Conservation (phyloP, 2,113 vertebrate species). For the Crypturellus undulatus region DNA sequence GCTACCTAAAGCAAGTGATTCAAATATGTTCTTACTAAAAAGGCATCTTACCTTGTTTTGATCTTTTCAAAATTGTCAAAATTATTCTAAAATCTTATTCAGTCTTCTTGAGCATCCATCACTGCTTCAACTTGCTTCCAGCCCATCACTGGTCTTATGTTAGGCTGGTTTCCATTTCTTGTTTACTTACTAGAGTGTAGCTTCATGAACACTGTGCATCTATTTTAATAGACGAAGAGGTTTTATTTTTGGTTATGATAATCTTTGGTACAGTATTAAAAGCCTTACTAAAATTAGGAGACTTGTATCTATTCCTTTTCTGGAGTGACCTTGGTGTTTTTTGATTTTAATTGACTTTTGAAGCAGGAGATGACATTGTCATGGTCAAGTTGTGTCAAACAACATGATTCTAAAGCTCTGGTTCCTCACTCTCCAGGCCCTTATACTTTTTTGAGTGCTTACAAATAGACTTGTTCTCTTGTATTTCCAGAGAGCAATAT, state of each 20-base stretch:
- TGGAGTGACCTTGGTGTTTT: neutral
- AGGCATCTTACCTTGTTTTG: accelerated
- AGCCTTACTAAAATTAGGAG: neutral
- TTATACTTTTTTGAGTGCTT: neutral
- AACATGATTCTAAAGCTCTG: neutral
- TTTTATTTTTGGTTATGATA: neutral
- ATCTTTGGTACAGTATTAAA: neutral
- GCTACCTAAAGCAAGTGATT: neutral
- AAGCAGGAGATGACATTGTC: neutral
- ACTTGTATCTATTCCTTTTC: neutral
- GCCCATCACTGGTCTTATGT: accelerated
- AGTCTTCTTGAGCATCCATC: neutral
- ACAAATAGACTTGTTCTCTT: neutral
- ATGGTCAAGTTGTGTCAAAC: neutral
- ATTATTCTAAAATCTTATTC: neutral
- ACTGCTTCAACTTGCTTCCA: neutral
- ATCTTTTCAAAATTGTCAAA: neutral
- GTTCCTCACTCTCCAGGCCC: too few species aligned
- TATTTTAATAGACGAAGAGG: neutral
- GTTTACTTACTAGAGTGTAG: neutral
- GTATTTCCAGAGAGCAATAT: neutral
- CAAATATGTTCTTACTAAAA: neutral
- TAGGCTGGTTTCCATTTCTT: neutral
- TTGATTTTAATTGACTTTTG: neutral
- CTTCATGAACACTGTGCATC: neutral